Conservation (phyloP, 1,140 invertebrate genomes). For the Phymorhynchus buccinoides region DNA sequence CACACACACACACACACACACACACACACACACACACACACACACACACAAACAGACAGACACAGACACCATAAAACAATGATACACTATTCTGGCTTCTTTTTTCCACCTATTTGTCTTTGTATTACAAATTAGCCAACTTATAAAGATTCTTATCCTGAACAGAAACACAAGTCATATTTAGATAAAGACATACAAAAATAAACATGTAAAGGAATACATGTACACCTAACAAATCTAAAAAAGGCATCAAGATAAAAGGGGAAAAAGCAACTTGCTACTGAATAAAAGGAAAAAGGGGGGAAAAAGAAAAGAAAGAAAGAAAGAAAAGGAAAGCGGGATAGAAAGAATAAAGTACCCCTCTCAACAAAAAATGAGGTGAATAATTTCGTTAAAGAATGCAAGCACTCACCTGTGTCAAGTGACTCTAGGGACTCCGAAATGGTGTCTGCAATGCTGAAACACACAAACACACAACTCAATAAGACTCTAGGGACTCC, state of each 20-base stretch:
- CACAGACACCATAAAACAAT: no score
- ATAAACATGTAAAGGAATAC: no score
- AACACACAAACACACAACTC: constrained; percentile 38
- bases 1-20: constrained; percentile 24
- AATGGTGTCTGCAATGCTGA: constrained; percentile 70
- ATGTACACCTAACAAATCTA: no score
- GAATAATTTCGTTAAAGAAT: neutral
- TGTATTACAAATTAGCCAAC: no score
- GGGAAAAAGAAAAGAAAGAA: no score
- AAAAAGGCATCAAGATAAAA: neutral
- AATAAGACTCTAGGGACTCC: constrained; percentile 74
- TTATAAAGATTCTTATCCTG: no score
- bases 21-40: constrained; percentile 7
- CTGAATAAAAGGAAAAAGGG: no score
- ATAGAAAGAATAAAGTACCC: neutral
- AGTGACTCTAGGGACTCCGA: constrained; percentile 74
- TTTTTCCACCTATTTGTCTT: no score
- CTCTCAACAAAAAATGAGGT: neutral
- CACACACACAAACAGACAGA: neutral
- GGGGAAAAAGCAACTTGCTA: no score
- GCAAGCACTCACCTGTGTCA: constrained; percentile 63
- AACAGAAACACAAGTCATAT: no score
- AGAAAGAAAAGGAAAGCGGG: neutral
- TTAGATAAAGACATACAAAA: no score
- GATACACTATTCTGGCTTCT: no score